Evolutionary conservation across 2,797 vertebrate species (phyloP).

Genomic region (Fundulus diaphanus): DNA sequence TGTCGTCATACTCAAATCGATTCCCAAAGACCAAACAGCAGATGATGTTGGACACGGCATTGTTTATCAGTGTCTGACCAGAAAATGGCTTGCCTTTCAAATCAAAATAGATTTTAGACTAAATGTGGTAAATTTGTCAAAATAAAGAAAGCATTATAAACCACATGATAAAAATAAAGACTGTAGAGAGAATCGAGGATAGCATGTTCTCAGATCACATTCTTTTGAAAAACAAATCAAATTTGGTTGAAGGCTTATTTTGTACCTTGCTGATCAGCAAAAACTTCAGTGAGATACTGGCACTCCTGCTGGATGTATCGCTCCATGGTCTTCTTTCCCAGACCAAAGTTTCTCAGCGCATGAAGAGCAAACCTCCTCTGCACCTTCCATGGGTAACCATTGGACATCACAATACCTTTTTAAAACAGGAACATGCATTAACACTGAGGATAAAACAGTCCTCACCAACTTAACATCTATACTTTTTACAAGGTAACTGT

Average conservation of each 20-base stretch:
- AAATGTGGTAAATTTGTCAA: background rate
- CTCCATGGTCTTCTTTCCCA: slow-evolving; percentile 71
- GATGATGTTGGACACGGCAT: slow-evolving; percentile 75
- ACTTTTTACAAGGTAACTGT: background rate
- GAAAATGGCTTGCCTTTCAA: slow-evolving; percentile 62
- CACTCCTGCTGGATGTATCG: slow-evolving; percentile 69
- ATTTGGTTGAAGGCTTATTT: background rate
- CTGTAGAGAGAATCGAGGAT: background rate
- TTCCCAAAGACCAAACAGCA: slow-evolving; percentile 72
- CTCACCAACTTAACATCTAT: background rate
- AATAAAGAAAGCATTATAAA: background rate
- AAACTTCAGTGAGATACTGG: slow-evolving; percentile 58
- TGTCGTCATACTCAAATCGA: slow-evolving; percentile 70
- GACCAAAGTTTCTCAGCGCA: slow-evolving; percentile 72
- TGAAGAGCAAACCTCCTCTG: slow-evolving; percentile 77
- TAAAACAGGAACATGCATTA: slow-evolving; percentile 3
- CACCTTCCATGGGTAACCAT: slow-evolving; percentile 63
- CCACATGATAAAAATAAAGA: background rate
- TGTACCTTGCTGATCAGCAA: slow-evolving; percentile 60
- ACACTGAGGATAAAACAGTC: background rate
- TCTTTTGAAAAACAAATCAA: background rate
- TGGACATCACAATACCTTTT: slow-evolving; percentile 65
- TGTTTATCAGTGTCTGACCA: slow-evolving; percentile 45
- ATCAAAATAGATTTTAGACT: background rate
- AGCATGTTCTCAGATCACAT: background rate